Evolutionary conservation across 2,888 invertebrate species (phyloP).

Genomic region (Ophion costatus): DNA sequence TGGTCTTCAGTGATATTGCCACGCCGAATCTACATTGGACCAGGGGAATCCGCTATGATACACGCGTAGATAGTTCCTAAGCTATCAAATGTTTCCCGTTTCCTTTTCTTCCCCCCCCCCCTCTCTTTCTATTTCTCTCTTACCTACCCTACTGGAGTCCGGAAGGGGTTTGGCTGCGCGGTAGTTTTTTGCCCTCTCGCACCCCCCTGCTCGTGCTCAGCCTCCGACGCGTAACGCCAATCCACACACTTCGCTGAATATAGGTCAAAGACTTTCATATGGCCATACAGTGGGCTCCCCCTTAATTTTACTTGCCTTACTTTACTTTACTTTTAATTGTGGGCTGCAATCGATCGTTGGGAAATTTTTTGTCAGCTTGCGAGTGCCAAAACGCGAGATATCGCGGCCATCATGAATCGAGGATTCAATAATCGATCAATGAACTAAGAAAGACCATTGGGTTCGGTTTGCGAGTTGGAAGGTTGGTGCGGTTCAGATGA

Average conservation of each 20-base stretch:
- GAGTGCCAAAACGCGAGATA: no score
- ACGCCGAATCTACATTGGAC: conserved; percentile 8
- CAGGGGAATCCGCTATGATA: conserved; percentile 14
- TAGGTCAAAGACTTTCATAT: conserved; percentile 59
- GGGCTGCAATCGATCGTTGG: no score
- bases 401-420: no score
- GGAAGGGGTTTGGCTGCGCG: conserved; percentile 11
- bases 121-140: conserved; percentile 3
- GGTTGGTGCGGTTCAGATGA: no score
- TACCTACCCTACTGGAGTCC: not conserved
- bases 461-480: no score
- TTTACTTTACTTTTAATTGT: no score
- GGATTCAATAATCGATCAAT: no score
- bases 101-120: conserved; percentile 2
- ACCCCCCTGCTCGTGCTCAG: conserved; percentile 26
- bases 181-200: conserved; percentile 9
- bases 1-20: conserved; percentile 15
- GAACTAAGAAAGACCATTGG: no score
- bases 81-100: conserved; percentile 14
- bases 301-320: not conserved
- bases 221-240: conserved; percentile 6
- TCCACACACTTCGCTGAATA: conserved; percentile 48
- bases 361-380: no score
- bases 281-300: conserved; percentile 6
- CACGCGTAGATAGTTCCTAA: conserved; percentile 1